These are phyloP conservation scores for Mobula hypostoma DNA, from an alignment of 2,113 vertebrate genomes.

Conservation along the genomic window DNA sequence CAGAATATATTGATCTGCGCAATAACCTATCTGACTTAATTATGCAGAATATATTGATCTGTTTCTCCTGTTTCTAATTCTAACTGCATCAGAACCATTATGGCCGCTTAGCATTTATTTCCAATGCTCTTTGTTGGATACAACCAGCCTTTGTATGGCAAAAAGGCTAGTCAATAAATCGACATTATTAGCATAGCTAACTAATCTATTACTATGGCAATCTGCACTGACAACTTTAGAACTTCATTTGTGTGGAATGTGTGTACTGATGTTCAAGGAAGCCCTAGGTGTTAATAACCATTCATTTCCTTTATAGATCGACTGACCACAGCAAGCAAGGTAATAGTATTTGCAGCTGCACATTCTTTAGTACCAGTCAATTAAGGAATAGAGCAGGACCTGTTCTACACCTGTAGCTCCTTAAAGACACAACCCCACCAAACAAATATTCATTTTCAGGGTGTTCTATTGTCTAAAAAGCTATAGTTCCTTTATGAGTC, in stretches of 20 bases:
- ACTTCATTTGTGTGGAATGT: not conserved
- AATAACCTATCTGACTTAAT: not conserved
- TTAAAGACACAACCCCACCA: not conserved
- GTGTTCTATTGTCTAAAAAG: not conserved
- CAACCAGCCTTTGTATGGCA: not conserved
- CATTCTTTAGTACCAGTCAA: conserved; percentile 27
- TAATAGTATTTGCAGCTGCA: not conserved
- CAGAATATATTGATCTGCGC: too few species aligned
- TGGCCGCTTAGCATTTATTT: not conserved
- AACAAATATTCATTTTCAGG: not conserved
- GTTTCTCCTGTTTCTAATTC: not conserved
- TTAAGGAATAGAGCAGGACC: not conserved
- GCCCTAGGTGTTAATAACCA: conserved; percentile 19
- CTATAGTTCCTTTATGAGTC: not conserved
- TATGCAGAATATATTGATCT: not conserved
- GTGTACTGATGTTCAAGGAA: not conserved
- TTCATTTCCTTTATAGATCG: conserved; percentile 22
- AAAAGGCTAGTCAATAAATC: conserved; percentile 4
- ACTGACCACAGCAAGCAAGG: not conserved
- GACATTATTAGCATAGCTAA: not conserved
- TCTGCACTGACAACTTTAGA: not conserved
- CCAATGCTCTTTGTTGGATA: not conserved
- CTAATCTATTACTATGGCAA: not conserved
- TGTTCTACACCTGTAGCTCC: not conserved
- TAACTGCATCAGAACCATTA: not conserved